Evolutionary conservation across 37 sponge, comb jelly and placozoan genomes (phyloP).

Genomic region (Chondrosia reniformis): DNA sequence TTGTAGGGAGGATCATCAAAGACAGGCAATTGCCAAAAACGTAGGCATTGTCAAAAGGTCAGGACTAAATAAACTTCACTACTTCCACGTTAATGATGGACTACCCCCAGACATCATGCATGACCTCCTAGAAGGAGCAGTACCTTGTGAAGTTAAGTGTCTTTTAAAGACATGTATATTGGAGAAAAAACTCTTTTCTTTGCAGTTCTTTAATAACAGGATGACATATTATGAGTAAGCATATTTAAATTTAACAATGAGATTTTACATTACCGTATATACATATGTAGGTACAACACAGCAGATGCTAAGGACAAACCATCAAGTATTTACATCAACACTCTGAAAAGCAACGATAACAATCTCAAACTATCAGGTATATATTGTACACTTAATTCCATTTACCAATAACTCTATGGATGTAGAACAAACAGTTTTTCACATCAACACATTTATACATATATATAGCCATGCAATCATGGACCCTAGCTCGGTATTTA

Average conservation of each 20-base stretch:
- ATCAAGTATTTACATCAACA: not conserved
- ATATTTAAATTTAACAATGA: not conserved
- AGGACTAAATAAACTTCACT: conserved; percentile 42
- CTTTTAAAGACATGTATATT: not conserved
- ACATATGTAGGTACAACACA: conserved; percentile 21
- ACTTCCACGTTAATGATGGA: conserved; percentile 62
- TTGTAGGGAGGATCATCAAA: not conserved
- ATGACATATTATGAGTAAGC: conserved; percentile 18
- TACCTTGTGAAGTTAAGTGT: conserved; percentile 25
- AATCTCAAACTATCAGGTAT: conserved; percentile 31
- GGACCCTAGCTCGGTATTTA: conserved; percentile 54
- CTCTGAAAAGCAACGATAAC: not conserved
- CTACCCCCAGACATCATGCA: conserved; percentile 70
- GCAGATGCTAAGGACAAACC: conserved; percentile 35
- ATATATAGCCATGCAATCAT: conserved; percentile 44
- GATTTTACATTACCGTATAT: not conserved
- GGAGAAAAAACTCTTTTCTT: conserved; percentile 23
- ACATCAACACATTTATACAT: not conserved
- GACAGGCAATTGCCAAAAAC: no score
- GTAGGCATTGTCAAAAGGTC: conserved; percentile 38
- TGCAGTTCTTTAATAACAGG: conserved; percentile 24
- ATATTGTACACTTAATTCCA: not conserved
- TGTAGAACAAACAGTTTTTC: not conserved
- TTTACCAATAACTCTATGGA: no score
- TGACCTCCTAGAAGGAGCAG: conserved; percentile 57